These are phyloP conservation scores for Rhadinocentrus ornatus DNA, from an alignment of 2,797 vertebrate species.

Conservation along the genomic window DNA sequence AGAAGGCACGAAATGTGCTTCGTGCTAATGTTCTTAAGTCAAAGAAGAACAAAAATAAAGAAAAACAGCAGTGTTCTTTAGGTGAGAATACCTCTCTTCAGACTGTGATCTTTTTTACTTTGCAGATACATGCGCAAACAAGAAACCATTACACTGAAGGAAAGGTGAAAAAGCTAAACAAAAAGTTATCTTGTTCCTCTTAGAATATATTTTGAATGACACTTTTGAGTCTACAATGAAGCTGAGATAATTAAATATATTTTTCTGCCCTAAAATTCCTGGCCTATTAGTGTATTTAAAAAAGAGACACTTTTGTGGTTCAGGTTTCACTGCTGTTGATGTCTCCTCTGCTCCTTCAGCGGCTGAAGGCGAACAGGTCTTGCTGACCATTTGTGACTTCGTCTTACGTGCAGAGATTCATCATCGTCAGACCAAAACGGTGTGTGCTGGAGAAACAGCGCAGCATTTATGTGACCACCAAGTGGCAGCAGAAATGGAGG, in stretches of 20 bases:
- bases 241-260: background rate
- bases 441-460: constrained; percentile 5
- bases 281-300: too few species aligned
- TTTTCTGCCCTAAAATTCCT: background rate
- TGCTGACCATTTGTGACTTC: constrained; percentile 28
- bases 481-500: constrained; percentile 47
- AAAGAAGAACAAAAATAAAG: too few species aligned
- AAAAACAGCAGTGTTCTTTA: too few species aligned
- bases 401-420: constrained; percentile 5
- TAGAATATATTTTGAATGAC: background rate
- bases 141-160: too few species aligned
- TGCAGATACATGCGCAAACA: too few species aligned
- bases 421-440: background rate
- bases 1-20: too few species aligned
- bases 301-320: background rate
- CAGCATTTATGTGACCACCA: background rate
- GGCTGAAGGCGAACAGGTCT: constrained; percentile 47
- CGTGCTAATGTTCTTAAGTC: too few species aligned
- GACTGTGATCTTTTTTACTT: too few species aligned
- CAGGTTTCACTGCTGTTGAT: constrained; percentile 33
- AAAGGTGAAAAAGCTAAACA: too few species aligned
- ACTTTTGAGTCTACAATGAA: background rate
- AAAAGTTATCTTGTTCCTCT: too few species aligned
- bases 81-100: too few species aligned
- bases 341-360: constrained; percentile 34